A percentile compares a stretch with the other conserved stretches of the same genome.
These are phyloP conservation scores for Sarcophaga rosellei DNA, from an alignment of 2,888 invertebrate genomes.

Conservation along the genomic window DNA sequence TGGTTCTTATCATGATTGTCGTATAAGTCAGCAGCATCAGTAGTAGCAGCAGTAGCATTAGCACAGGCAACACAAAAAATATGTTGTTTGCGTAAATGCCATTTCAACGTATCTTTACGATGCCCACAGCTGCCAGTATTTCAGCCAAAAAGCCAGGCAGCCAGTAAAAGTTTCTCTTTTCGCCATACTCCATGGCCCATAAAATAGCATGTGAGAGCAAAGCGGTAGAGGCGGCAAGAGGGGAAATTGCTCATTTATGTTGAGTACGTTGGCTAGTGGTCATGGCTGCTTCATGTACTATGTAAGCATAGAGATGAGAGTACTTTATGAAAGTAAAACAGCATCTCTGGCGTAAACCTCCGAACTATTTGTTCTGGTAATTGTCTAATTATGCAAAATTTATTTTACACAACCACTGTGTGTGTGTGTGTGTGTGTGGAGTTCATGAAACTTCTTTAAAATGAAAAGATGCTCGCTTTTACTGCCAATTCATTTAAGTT, in stretches of 20 bases:
- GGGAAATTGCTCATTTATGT: neutral
- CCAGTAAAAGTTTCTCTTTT: slow-evolving; percentile 31
- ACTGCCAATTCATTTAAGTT: neutral
- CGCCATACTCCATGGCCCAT: neutral
- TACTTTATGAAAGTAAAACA: neutral
- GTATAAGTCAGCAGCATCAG: slow-evolving; percentile 25
- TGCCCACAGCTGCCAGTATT: slow-evolving; percentile 26
- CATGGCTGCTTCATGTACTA: too few species aligned
- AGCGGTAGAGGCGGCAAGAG: too few species aligned
- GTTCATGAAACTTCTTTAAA: slow-evolving; percentile 63
- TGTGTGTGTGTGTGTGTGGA: slow-evolving; percentile 4
- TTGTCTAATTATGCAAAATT: slow-evolving; percentile 75
- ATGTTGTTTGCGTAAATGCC: slow-evolving; percentile 50
- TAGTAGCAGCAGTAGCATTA: too few species aligned
- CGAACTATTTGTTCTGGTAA: slow-evolving; percentile 73
- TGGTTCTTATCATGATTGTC: slow-evolving; percentile 51
- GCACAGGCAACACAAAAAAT: slow-evolving; percentile 23
- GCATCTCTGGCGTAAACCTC: slow-evolving; percentile 49
- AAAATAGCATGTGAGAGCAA: too few species aligned
- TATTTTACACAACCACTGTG: slow-evolving; percentile 69
- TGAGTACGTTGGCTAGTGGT: too few species aligned
- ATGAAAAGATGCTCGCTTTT: slow-evolving; percentile 21
- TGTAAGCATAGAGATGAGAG: neutral
- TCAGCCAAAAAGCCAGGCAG: neutral
- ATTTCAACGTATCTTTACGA: slow-evolving; percentile 48